These are phyloP conservation scores for Eptesicus fuscus DNA, from an alignment of 2,113 vertebrate genomes.

Conservation along the genomic window DNA sequence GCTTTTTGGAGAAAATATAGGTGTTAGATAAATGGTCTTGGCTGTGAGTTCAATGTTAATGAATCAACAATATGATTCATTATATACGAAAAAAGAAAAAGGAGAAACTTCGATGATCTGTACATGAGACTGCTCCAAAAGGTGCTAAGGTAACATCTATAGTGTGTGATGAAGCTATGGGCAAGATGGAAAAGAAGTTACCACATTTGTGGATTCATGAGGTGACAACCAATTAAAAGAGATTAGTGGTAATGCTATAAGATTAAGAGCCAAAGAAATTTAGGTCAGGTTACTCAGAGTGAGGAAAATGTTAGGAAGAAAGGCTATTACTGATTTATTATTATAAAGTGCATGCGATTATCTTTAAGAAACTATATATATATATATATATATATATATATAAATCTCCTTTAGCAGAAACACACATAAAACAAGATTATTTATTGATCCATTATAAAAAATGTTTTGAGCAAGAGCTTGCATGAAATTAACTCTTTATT, in stretches of 20 bases:
- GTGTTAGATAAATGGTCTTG: neutral
- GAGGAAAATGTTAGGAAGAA: neutral
- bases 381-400: neutral
- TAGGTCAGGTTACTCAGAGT: neutral
- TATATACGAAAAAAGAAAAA: neutral
- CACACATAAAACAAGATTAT: neutral
- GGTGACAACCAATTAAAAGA: neutral
- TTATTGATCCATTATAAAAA: neutral
- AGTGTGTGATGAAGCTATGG: neutral
- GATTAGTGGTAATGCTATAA: neutral
- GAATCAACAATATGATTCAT: neutral
- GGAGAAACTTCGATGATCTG: neutral
- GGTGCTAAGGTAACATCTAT: neutral
- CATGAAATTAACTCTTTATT: neutral
- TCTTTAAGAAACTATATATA: neutral
- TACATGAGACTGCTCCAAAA: neutral
- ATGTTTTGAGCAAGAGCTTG: neutral
- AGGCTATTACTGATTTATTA: neutral
- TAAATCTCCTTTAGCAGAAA: neutral
- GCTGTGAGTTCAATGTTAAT: neutral
- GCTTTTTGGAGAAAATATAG: neutral
- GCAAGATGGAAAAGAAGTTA: neutral
- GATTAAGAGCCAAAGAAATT: neutral
- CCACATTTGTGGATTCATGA: neutral
- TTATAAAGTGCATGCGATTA: neutral